Conservation (phyloP, 2,113 vertebrate species). For the Stegastes partitus region DNA sequence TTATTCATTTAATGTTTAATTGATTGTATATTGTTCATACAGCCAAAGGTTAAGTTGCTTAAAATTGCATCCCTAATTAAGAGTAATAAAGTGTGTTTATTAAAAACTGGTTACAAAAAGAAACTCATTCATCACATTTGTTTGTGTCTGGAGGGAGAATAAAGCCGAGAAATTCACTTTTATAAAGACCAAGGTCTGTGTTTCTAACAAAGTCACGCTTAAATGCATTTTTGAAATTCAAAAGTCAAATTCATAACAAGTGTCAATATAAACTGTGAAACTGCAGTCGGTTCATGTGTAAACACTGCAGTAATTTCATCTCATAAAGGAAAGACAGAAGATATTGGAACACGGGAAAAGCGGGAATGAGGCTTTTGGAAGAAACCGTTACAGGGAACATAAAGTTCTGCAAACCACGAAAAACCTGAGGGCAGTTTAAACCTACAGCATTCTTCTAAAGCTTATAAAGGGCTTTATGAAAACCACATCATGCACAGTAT, state of each 20-base stretch:
- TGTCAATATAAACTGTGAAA: conserved; percentile 1
- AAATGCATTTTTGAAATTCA: neutral
- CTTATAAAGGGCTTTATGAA: conserved; percentile 76
- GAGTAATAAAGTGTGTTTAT: neutral
- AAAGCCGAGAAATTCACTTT: neutral
- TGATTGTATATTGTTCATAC: too few relatives aligned
- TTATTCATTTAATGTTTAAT: too few relatives aligned
- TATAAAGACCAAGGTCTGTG: too few relatives aligned
- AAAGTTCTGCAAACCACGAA: conserved; percentile 54
- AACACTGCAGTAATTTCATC: conserved; percentile 18
- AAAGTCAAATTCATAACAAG: neutral
- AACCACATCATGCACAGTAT: conserved; percentile 60
- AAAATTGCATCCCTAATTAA: too few relatives aligned
- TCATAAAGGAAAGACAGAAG: conserved; percentile 19
- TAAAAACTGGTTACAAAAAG: neutral
- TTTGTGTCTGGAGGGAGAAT: neutral
- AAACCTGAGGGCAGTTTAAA: conserved; percentile 60
- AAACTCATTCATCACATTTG: neutral
- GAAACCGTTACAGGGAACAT: conserved; percentile 36
- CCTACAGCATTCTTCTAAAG: conserved; percentile 69
- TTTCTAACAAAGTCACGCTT: too few relatives aligned
- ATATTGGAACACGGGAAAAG: conserved; percentile 31
- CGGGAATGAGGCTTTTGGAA: conserved; percentile 23
- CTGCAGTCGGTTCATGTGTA: neutral
- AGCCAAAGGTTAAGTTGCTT: too few relatives aligned